A percentile compares a stretch with the other conserved stretches of the same genome.
phyloP scores from a whole-genome alignment of 2,113 vertebrate genomes.

The Morphnarchus princeps region DNA sequence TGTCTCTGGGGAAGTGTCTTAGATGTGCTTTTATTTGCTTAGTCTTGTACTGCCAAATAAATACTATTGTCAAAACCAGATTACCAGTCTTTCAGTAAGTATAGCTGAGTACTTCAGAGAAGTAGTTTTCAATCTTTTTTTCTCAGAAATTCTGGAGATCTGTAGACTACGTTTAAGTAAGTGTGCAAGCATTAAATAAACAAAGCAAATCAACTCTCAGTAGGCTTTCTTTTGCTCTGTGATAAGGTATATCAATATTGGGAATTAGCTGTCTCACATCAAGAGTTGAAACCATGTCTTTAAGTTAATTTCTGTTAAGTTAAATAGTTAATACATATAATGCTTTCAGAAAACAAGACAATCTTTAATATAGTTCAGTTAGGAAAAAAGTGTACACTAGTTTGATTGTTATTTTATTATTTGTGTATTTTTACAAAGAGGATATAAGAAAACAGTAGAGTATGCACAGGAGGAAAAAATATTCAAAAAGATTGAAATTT shows the following conservation, averaged over 20 bases:
- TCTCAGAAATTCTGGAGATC: background rate
- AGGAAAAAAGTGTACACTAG: background rate
- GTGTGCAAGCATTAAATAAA: background rate
- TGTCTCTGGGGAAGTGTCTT: background rate
- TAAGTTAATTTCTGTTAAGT: background rate
- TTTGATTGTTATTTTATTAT: background rate
- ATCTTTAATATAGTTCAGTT: background rate
- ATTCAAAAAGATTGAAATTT: background rate
- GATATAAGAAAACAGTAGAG: background rate
- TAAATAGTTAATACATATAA: background rate
- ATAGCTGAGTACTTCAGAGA: background rate
- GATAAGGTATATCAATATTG: background rate
- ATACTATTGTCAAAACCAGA: background rate
- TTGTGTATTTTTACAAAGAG: background rate
- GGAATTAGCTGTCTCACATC: background rate
- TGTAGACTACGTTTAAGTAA: background rate
- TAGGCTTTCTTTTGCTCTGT: background rate
- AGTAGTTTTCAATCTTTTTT: background rate
- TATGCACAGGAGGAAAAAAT: background rate
- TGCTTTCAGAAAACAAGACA: background rate
- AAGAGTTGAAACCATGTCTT: background rate
- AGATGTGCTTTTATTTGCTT: background rate
- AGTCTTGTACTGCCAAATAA: background rate
- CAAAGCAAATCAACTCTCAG: background rate
- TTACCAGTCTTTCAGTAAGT: background rate